Base-by-base conservation (phyloP, 2,113 vertebrate genomes). In the Cololabis saira region DNA sequence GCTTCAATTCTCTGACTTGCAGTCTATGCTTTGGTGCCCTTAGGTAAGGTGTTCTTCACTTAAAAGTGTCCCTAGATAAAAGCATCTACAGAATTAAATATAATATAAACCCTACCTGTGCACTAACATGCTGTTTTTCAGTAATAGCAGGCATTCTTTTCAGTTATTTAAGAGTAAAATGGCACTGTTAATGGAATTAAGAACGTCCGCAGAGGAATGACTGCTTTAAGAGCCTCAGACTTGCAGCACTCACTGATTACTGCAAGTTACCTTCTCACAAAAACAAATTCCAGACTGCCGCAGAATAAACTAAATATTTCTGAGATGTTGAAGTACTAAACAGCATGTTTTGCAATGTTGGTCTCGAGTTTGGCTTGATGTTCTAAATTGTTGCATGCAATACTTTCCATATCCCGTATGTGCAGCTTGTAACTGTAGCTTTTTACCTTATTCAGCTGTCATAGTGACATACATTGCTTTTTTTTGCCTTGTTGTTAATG, bases 251-350 rank as follows among this genome's bases (percentile, higher is more conserved):
- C 59, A 24, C 64, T 19, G 37, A 76, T 72, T 21, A 81, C 74
- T 18, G 56, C 43, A 51, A 68, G 57, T 67, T 37, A 58, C 57
- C 52, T 37, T 60, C 64, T 81, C 61, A 65, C 22, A 82, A 78
- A 78, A 84, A 85, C 75, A 63, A 45, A 55, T 74, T 84, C 74
- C 83, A 87, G 79, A 67, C 71, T 27, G 72, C 74, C 48, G 64
- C 61, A 67, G 73, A 74, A 77, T 78, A 83, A 85, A 78, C 82
- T 71, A 80, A 83, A 80, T 67, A 66, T 77, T 80, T 76, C 59
- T 54, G 56, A 68, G 72, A 67, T 55, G 42, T 33, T 76, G 2
- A 45, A 63, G 45, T 19, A 61, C 41, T 80, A 37, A 30, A 65
- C 80, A 68, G 70, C 73, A 68, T 33, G 61, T 30, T 61, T 52